Percentiles rank a stretch among this genome's conserved stretches.
Conservation (phyloP, 2,113 vertebrate species). For the Nerophis ophidion region DNA sequence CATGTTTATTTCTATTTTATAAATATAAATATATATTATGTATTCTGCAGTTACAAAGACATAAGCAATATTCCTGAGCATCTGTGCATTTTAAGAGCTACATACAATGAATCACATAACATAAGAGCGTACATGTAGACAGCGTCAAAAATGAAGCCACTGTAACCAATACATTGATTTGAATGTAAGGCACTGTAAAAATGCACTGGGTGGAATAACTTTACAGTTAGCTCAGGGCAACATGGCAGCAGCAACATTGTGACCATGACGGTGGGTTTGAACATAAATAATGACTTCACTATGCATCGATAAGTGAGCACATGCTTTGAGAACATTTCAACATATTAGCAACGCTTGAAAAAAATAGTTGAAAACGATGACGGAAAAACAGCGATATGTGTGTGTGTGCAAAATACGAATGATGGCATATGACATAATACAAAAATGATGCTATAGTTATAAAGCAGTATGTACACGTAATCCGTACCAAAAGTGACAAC, state of each 20-base stretch:
- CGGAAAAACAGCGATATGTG: constrained; percentile 44
- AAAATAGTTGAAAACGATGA: constrained; percentile 39
- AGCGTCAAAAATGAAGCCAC: constrained; percentile 13
- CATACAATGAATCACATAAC: constrained; percentile 17
- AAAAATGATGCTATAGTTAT: constrained; percentile 12
- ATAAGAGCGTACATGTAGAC: constrained; percentile 14
- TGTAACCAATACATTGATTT: constrained; percentile 13
- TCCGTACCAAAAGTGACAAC: constrained; percentile 47
- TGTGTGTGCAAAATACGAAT: constrained; percentile 53
- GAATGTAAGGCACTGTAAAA: constrained; percentile 63
- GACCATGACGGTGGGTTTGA: constrained; percentile 18
- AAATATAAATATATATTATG: constrained; percentile 34
- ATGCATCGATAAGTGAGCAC: constrained; percentile 23
- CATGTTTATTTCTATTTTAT: constrained; percentile 46
- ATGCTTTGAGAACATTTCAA: constrained; percentile 15
- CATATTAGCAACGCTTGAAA: constrained; percentile 22
- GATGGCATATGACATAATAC: constrained; percentile 10
- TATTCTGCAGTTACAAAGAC: constrained; percentile 52
- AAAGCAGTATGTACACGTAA: constrained; percentile 24
- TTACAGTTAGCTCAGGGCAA: constrained; percentile 7
- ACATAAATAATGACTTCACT: constrained; percentile 30
- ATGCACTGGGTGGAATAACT: constrained; percentile 24
- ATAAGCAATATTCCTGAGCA: constrained; percentile 60
- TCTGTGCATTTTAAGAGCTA: constrained; percentile 46
- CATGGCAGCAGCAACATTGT: constrained; percentile 40